Conservation (phyloP, 2,888 invertebrate genomes). For the Orthosia gothica region DNA sequence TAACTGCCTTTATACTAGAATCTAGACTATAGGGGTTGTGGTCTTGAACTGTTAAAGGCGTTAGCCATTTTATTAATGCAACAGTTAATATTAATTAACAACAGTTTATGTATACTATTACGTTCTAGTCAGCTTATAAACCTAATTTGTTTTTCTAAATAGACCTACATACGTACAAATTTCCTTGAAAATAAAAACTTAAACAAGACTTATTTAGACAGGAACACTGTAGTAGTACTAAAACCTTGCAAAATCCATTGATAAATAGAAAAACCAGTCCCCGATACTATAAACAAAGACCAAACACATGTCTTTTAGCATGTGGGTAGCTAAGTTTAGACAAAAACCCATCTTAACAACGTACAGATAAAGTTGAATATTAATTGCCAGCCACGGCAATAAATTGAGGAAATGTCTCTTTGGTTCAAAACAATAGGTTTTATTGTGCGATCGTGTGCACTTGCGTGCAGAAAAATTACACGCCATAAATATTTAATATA, state of each 20-base stretch:
- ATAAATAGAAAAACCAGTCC: slow-evolving; percentile 42
- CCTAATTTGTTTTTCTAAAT: not conserved
- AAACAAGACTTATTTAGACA: not conserved
- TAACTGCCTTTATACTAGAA: too few species aligned
- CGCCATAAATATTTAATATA: slow-evolving; percentile 19
- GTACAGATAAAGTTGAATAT: not conserved
- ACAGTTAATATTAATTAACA: too few species aligned
- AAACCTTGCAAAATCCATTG: slow-evolving; percentile 37
- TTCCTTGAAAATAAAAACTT: not conserved
- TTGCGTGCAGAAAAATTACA: slow-evolving; percentile 50
- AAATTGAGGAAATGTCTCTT: slow-evolving; percentile 63
- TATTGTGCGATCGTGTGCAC: slow-evolving; percentile 40
- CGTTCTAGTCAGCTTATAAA: too few species aligned
- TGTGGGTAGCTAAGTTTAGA: slow-evolving; percentile 51
- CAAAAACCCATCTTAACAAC: slow-evolving; percentile 29
- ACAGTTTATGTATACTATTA: too few species aligned
- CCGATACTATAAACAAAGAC: slow-evolving; percentile 62
- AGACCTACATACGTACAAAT: too few species aligned
- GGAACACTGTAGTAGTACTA: not conserved
- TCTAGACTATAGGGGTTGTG: too few species aligned
- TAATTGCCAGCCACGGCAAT: slow-evolving; percentile 9
- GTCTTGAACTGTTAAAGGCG: too few species aligned
- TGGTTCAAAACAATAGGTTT: slow-evolving; percentile 59
- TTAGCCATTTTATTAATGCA: too few species aligned
- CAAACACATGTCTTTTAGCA: slow-evolving; percentile 55